These are phyloP conservation scores for Gobius niger DNA, from an alignment of 2,113 vertebrate species.

Conservation along the genomic window DNA sequence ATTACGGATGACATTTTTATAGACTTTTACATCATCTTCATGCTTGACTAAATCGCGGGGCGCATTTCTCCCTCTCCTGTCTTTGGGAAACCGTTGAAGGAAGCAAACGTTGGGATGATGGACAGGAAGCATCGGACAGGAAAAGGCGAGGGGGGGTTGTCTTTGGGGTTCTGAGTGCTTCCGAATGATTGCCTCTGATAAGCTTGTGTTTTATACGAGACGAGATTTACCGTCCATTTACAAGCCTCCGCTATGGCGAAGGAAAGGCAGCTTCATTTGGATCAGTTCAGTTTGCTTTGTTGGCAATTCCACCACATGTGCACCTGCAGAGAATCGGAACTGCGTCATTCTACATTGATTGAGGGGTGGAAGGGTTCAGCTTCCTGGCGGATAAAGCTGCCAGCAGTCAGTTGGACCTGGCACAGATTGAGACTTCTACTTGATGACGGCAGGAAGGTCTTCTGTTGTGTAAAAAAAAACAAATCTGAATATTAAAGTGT, in stretches of 20 bases:
- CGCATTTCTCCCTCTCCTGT: constrained; percentile 1
- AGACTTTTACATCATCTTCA: constrained; percentile 4
- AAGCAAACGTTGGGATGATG: constrained; percentile 14
- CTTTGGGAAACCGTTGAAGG: constrained; percentile 31
- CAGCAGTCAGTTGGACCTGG: no score
- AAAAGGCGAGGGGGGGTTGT: constrained; percentile 19
- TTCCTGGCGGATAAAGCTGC: no score
- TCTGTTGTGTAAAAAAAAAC: no score
- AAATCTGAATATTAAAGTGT: no score
- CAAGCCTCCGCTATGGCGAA: background rate
- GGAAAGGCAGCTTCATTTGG: no score
- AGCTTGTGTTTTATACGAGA: constrained; percentile 52
- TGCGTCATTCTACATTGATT: no score
- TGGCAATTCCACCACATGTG: no score
- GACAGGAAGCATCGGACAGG: constrained; percentile 18
- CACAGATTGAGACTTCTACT: no score
- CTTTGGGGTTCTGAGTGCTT: constrained; percentile 36
- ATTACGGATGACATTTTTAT: constrained; percentile 3
- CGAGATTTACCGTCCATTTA: constrained; percentile 56
- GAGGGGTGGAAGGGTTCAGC: no score
- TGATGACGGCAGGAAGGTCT: no score
- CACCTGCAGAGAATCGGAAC: no score
- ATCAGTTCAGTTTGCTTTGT: no score
- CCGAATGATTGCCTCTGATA: constrained; percentile 60
- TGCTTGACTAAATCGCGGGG: constrained; percentile 6